Evolutionary conservation across 2,888 invertebrate genomes (phyloP).

Genomic region (Xestia ashworthii): DNA sequence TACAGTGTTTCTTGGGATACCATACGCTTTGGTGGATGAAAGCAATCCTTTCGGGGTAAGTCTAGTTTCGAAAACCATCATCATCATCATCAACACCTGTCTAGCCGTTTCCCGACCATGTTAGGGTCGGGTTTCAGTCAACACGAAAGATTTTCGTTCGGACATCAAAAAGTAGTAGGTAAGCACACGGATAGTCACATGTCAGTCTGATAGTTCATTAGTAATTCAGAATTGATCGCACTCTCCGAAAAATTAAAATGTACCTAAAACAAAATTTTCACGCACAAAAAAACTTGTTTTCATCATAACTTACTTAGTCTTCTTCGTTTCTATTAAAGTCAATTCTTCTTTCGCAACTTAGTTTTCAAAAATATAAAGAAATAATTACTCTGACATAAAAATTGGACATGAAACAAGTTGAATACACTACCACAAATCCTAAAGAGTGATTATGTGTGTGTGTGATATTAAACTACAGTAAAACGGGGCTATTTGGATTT

Average conservation of each 20-base stretch:
- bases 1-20: slow-evolving; percentile 46
- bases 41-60: slow-evolving; percentile 52
- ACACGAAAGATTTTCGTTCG: not conserved
- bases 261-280: not conserved
- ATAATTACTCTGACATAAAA: not conserved
- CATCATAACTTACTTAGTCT: not conserved
- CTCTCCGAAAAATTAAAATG: not conserved
- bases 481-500: no score
- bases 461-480: not conserved
- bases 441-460: not conserved
- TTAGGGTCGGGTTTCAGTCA: not conserved
- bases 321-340: not conserved
- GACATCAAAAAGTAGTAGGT: not conserved
- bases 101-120: not conserved
- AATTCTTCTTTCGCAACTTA: not conserved
- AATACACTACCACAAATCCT: not conserved
- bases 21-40: slow-evolving; percentile 57
- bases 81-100: not conserved
- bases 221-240: not conserved
- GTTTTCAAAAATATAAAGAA: not conserved
- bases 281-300: not conserved
- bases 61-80: not conserved
- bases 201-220: not conserved
- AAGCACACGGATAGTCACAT: not conserved
- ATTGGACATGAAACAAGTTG: not conserved